phyloP scores from a whole-genome alignment of 2,888 invertebrate species.

The Anaspis maculata region DNA sequence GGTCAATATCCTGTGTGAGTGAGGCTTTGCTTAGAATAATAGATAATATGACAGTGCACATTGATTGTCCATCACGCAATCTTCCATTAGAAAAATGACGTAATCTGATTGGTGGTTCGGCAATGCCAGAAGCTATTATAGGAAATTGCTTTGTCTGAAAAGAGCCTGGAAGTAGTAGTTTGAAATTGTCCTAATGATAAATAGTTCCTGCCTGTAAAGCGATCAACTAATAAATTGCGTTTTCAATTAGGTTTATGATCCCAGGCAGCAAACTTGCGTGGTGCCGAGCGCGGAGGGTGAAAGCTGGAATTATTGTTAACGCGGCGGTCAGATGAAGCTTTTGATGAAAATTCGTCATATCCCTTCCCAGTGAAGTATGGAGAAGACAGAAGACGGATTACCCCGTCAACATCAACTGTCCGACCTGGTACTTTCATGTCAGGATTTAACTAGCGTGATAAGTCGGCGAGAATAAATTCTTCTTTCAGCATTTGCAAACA shows the following conservation, averaged over 20 bases:
- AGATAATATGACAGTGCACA: neutral
- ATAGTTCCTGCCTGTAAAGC: too few species aligned
- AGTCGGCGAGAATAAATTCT: conserved; percentile 9
- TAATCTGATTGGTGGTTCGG: too few species aligned
- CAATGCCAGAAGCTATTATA: too few species aligned
- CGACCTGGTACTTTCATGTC: conserved; percentile 4
- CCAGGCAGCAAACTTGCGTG: conserved; percentile 8
- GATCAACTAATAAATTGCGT: conserved; percentile 11
- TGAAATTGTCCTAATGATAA: too few species aligned
- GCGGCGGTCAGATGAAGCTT: conserved; percentile 4
- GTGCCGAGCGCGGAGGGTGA: neutral
- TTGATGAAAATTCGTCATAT: conserved; percentile 1
- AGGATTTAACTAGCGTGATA: conserved; percentile 8
- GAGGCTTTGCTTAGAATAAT: too few species aligned
- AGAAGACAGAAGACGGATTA: conserved; percentile 8
- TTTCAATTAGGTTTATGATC: conserved; percentile 12
- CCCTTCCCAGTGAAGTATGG: conserved; percentile 5
- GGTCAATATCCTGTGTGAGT: too few species aligned
- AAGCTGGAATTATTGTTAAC: conserved; percentile 7
- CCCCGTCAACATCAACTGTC: conserved; percentile 9
- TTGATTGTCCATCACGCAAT: neutral
- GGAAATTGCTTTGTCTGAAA: too few species aligned
- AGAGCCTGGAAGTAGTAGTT: too few species aligned
- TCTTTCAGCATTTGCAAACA: too few species aligned
- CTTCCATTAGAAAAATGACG: too few species aligned